phyloP scores from a whole-genome alignment of 30 jellyfish, hydroid and myxozoan genomes.

The Haliclystus octoradiatus region DNA sequence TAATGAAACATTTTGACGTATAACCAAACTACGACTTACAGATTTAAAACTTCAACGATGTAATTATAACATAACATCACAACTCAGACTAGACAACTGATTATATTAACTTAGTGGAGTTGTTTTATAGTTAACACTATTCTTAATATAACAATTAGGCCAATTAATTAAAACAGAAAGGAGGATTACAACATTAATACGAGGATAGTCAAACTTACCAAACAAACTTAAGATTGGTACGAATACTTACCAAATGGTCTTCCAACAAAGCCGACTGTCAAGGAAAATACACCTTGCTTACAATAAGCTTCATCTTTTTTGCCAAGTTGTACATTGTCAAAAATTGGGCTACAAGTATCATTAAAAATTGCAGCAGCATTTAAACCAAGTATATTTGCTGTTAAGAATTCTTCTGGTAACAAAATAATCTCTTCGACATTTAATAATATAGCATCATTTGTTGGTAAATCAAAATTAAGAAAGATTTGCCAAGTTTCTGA shows the following conservation, averaged over 20 bases:
- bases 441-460: conserved; percentile 4
- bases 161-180: too few relatives aligned
- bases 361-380: conserved; percentile 11
- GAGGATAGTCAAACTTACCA: too few relatives aligned
- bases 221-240: too few relatives aligned
- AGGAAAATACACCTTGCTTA: conserved; percentile 38
- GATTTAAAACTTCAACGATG: too few relatives aligned
- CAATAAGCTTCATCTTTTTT: conserved; percentile 23
- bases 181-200: too few relatives aligned
- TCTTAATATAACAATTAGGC: too few relatives aligned
- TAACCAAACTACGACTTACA: too few relatives aligned
- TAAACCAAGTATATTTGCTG: conserved; percentile 35
- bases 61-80: too few relatives aligned
- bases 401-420: conserved; percentile 50
- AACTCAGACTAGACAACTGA: too few relatives aligned
- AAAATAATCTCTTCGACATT: conserved; percentile 19
- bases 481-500: conserved; percentile 39
- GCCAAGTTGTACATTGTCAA: conserved; percentile 21
- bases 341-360: conserved; percentile 26
- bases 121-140: too few relatives aligned
- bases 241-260: conserved; percentile 41
- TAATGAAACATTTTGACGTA: too few relatives aligned
- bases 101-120: too few relatives aligned
- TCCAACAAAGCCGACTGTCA: conserved; percentile 54
- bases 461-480: conserved; percentile 1